Percentiles rank a stretch among this genome's conserved stretches.
phyloP scores from a whole-genome alignment of 2,888 invertebrate species.

The Erynnis tages region DNA sequence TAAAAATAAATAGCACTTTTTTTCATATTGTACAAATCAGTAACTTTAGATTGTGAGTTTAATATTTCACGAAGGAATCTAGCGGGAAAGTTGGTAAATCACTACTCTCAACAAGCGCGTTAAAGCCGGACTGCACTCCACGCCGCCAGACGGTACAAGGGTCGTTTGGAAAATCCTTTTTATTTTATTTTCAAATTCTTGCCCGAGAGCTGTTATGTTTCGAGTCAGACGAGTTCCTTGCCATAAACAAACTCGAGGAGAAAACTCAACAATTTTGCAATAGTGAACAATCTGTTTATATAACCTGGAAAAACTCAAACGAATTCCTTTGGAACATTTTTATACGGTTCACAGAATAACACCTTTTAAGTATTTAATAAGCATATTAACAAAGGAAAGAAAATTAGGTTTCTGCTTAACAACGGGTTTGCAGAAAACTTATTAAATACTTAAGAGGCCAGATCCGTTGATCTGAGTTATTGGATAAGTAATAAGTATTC shows the following conservation, averaged over 20 bases:
- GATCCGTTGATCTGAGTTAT: too few species aligned
- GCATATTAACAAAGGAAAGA: too few species aligned
- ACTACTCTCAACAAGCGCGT: slow-evolving; percentile 21
- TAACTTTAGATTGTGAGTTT: neutral
- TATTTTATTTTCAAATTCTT: slow-evolving; percentile 24
- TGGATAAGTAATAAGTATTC: too few species aligned
- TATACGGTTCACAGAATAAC: too few species aligned
- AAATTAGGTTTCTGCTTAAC: too few species aligned
- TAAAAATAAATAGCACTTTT: too few species aligned
- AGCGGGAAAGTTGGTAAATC: slow-evolving; percentile 8
- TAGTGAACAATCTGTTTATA: neutral
- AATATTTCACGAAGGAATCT: neutral
- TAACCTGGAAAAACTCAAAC: too few species aligned
- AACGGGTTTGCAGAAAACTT: too few species aligned
- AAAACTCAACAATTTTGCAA: slow-evolving; percentile 6
- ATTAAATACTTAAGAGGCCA: too few species aligned
- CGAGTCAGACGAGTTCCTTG: slow-evolving; percentile 1
- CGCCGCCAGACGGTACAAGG: slow-evolving; percentile 15
- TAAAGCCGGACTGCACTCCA: slow-evolving; percentile 18
- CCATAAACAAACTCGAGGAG: slow-evolving; percentile 1
- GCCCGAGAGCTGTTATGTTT: slow-evolving; percentile 8
- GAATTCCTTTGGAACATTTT: too few species aligned
- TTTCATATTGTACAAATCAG: neutral
- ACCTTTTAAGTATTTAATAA: neutral
- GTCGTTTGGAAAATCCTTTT: slow-evolving; percentile 26